Percentiles rank a stretch among this genome's conserved stretches.
Conservation (phyloP, 2,113 vertebrate species). For the Tychaedon coryphoeus region DNA sequence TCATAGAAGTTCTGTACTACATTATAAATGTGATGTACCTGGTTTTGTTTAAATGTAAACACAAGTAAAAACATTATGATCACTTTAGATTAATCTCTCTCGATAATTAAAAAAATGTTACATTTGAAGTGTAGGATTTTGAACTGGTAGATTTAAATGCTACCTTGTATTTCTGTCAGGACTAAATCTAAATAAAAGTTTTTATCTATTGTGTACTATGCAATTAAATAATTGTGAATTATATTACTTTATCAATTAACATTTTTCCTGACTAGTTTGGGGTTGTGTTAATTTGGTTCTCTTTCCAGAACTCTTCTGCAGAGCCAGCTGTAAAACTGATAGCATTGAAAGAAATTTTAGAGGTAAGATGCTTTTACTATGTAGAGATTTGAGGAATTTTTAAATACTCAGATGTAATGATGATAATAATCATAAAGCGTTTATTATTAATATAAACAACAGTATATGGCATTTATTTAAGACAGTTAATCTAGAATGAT, state of each 20-base stretch:
- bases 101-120: background rate
- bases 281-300: background rate
- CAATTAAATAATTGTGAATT: background rate
- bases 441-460: background rate
- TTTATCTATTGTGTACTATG: background rate
- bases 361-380: constrained; percentile 60
- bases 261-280: background rate
- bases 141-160: background rate
- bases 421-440: background rate
- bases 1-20: background rate
- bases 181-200: background rate
- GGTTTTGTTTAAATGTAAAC: background rate
- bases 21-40: background rate
- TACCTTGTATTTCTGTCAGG: background rate
- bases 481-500: background rate
- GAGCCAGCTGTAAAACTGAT: constrained; percentile 25
- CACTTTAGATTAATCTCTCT: background rate
- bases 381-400: background rate
- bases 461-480: background rate
- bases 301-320: constrained; percentile 31
- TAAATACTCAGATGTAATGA: background rate
- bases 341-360: constrained; percentile 67
- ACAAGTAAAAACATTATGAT: background rate
- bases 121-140: background rate
- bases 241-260: background rate